Percentiles rank a stretch among this genome's conserved stretches.
These are phyloP conservation scores for Stenodera caucasica DNA, from an alignment of 2,888 invertebrate genomes.

Conservation along the genomic window DNA sequence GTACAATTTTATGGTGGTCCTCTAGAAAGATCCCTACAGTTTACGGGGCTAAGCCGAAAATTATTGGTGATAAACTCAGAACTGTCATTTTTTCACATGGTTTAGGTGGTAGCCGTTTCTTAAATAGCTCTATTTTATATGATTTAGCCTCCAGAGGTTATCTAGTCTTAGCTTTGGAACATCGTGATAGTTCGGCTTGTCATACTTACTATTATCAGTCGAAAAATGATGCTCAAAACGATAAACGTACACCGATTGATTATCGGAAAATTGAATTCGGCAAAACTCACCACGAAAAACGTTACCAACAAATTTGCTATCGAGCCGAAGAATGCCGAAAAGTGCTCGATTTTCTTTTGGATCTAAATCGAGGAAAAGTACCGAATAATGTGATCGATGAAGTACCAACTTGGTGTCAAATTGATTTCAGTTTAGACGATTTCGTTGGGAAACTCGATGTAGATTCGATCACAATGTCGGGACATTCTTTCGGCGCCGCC, in stretches of 20 bases:
- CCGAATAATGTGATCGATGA: slow-evolving; percentile 57
- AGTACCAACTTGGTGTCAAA: slow-evolving; percentile 33
- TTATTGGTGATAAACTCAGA: slow-evolving; percentile 54
- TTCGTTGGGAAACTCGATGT: slow-evolving; percentile 55
- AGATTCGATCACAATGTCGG: slow-evolving; percentile 58
- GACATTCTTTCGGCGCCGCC: slow-evolving; percentile 70
- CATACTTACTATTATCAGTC: slow-evolving; percentile 56
- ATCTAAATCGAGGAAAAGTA: slow-evolving; percentile 57
- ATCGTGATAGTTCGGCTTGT: slow-evolving; percentile 58
- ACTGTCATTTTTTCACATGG: slow-evolving; percentile 69
- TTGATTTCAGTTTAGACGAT: slow-evolving; percentile 47
- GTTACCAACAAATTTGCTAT: slow-evolving; percentile 56
- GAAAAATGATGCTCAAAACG: slow-evolving; percentile 47
- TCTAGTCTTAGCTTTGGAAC: slow-evolving; percentile 67
- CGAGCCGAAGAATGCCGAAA: slow-evolving; percentile 59
- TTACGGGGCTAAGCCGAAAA: slow-evolving; percentile 56
- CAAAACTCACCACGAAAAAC: slow-evolving; percentile 49
- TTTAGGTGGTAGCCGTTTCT: slow-evolving; percentile 63
- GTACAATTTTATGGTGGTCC: slow-evolving; percentile 48
- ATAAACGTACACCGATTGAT: slow-evolving; percentile 47
- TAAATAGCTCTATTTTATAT: slow-evolving; percentile 63
- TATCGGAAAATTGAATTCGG: slow-evolving; percentile 50
- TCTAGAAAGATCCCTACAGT: slow-evolving; percentile 59
- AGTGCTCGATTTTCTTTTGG: slow-evolving; percentile 57
- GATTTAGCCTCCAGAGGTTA: slow-evolving; percentile 69